Percentiles rank a stretch among this genome's conserved stretches.
These are phyloP conservation scores for Cryptophagus acutangulus DNA, from an alignment of 2,888 invertebrate species.

Conservation along the genomic window DNA sequence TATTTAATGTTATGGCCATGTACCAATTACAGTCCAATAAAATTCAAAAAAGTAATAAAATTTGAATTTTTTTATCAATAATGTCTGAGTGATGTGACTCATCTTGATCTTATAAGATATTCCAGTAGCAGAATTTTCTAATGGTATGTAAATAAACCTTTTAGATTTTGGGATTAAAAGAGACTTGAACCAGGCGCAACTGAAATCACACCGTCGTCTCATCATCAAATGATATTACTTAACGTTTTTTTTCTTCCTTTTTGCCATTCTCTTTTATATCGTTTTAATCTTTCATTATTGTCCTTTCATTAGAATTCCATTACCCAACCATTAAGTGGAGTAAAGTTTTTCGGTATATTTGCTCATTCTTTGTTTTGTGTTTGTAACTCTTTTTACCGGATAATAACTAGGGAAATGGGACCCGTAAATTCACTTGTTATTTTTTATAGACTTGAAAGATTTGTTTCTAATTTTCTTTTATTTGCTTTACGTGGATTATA, in stretches of 20 bases:
- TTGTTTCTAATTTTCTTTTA: constrained; percentile 13
- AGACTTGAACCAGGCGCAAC: constrained; percentile 16
- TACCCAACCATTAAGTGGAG: constrained; percentile 19
- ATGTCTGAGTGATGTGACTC: too few relatives aligned
- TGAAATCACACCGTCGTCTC: constrained; percentile 14
- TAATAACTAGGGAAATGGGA: constrained; percentile 11
- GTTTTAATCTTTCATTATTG: constrained; percentile 21
- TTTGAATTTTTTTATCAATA: too few relatives aligned
- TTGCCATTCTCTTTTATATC: constrained; percentile 13
- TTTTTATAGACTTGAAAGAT: constrained; percentile 5
- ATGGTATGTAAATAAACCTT: constrained; percentile 23
- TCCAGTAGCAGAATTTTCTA: too few relatives aligned
- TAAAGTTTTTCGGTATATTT: constrained; percentile 14
- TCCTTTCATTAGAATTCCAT: constrained; percentile 23
- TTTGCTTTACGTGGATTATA: constrained; percentile 10
- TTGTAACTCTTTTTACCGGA: constrained; percentile 17
- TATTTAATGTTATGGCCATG: too few relatives aligned
- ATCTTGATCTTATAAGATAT: too few relatives aligned
- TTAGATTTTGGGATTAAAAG: constrained; percentile 18
- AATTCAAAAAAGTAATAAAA: too few relatives aligned
- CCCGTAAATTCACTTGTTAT: constrained; percentile 3
- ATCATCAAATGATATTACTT: not conserved
- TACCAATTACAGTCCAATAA: too few relatives aligned
- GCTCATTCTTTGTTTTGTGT: too few relatives aligned
- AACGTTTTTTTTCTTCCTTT: not conserved